A percentile compares a stretch with the other conserved stretches of the same genome.
phyloP scores from a whole-genome alignment of 2,888 invertebrate species.

The Andrena camellia region DNA sequence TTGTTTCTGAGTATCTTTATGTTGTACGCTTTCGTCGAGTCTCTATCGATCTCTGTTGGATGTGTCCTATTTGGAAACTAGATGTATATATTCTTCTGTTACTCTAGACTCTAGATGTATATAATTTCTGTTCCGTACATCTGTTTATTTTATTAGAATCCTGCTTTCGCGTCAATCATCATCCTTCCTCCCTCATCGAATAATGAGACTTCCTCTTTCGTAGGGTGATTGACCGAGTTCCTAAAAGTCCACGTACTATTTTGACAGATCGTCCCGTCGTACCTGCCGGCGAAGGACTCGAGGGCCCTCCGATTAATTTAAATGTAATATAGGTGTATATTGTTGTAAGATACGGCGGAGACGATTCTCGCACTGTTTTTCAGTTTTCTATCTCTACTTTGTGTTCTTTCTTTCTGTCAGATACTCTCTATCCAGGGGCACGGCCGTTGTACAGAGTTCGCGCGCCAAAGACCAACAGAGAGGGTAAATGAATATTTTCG shows the following conservation, averaged over 20 bases:
- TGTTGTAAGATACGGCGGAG: slow-evolving; percentile 63
- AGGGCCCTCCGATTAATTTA: slow-evolving; percentile 15
- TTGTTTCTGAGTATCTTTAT: slow-evolving; percentile 11
- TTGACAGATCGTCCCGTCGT: slow-evolving; percentile 35
- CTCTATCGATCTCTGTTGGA: slow-evolving; percentile 19
- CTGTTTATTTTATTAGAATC: slow-evolving; percentile 2
- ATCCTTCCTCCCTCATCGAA: slow-evolving; percentile 9
- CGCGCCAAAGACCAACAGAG: slow-evolving; percentile 86
- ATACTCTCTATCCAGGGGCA: slow-evolving; percentile 86
- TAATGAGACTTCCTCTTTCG: slow-evolving; percentile 3
- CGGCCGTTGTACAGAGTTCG: slow-evolving; percentile 86
- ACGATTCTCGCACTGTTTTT: slow-evolving; percentile 41
- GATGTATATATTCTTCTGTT: slow-evolving; percentile 40
- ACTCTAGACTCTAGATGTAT: neutral
- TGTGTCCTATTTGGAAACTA: slow-evolving; percentile 11
- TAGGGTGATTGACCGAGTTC: slow-evolving; percentile 17
- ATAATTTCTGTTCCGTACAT: slow-evolving; percentile 6
- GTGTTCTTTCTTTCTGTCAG: slow-evolving; percentile 83
- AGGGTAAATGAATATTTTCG: slow-evolving; percentile 85
- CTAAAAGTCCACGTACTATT: slow-evolving; percentile 19
- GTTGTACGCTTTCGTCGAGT: slow-evolving; percentile 26
- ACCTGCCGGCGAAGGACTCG: slow-evolving; percentile 25
- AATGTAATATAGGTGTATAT: slow-evolving; percentile 61
- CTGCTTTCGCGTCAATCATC: slow-evolving; percentile 5
- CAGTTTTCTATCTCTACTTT: slow-evolving; percentile 66